phyloP scores from a whole-genome alignment of 2,797 vertebrate genomes.

The Acanthurus leucopareius region DNA sequence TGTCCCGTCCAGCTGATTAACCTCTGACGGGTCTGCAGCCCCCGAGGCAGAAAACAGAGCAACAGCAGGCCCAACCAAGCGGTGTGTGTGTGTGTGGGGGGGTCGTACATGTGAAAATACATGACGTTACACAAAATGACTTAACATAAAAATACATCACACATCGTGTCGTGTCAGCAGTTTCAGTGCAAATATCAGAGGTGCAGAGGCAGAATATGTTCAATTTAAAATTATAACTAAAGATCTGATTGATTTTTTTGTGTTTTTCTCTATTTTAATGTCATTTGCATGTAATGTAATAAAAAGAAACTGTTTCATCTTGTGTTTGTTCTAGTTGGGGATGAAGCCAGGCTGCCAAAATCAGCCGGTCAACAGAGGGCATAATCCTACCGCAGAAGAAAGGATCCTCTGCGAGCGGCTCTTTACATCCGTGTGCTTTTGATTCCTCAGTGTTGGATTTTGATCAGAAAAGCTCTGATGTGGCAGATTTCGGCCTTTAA shows the following conservation, averaged over 20 bases:
- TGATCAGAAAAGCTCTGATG: neutral
- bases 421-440: neutral
- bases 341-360: neutral
- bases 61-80: neutral
- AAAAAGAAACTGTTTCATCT: neutral
- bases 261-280: too few species aligned
- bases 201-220: neutral
- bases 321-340: neutral
- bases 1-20: neutral
- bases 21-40: neutral
- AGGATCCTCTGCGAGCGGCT: neutral
- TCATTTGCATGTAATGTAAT: too few species aligned
- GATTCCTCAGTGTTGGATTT: neutral
- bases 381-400: neutral
- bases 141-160: neutral
- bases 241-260: neutral
- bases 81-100: too few species aligned
- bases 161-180: neutral
- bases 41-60: neutral
- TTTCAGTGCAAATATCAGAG: neutral
- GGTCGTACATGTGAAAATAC: neutral
- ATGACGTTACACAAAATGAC: neutral
- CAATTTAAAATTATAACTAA: neutral
- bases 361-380: constrained; percentile 2
- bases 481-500: neutral